phyloP scores from a whole-genome alignment of 2,113 vertebrate genomes.

The Archocentrus centrarchus region DNA sequence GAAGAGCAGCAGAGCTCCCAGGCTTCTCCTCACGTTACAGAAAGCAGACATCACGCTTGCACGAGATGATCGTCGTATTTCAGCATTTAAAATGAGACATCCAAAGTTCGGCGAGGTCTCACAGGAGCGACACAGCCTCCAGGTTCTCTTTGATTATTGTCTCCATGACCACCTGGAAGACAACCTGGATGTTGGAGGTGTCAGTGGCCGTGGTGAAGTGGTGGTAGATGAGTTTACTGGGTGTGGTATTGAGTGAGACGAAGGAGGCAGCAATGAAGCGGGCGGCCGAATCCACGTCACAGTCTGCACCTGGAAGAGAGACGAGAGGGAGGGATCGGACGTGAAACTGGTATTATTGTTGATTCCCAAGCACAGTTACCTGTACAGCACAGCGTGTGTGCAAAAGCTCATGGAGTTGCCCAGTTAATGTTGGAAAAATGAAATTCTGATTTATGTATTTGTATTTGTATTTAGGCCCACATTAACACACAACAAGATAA shows the following conservation, averaged over 20 bases:
- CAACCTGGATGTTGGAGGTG: conserved; percentile 84
- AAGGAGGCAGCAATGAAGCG: conserved; percentile 80
- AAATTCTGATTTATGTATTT: background rate
- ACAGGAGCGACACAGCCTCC: conserved; percentile 81
- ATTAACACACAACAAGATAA: too few relatives aligned
- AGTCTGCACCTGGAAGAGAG: conserved; percentile 77
- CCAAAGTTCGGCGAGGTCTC: background rate
- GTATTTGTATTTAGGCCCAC: background rate
- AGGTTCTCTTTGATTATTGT: conserved; percentile 84
- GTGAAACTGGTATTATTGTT: background rate
- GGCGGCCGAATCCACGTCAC: conserved; percentile 81
- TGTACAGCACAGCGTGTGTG: background rate
- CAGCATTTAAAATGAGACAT: conserved; percentile 1
- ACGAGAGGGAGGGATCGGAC: background rate
- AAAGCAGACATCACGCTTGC: background rate
- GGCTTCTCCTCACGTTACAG: background rate
- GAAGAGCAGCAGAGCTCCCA: background rate
- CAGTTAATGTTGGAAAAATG: background rate
- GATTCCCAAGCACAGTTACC: background rate
- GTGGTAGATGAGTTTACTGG: conserved; percentile 80
- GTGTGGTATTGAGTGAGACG: conserved; percentile 69
- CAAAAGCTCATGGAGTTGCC: background rate
- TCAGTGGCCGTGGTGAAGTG: conserved; percentile 85
- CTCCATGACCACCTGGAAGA: conserved; percentile 86
- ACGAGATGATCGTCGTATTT: background rate